Base-by-base conservation (phyloP, 1,140 invertebrate genomes). In the Trypoxylus dichotomus region DNA sequence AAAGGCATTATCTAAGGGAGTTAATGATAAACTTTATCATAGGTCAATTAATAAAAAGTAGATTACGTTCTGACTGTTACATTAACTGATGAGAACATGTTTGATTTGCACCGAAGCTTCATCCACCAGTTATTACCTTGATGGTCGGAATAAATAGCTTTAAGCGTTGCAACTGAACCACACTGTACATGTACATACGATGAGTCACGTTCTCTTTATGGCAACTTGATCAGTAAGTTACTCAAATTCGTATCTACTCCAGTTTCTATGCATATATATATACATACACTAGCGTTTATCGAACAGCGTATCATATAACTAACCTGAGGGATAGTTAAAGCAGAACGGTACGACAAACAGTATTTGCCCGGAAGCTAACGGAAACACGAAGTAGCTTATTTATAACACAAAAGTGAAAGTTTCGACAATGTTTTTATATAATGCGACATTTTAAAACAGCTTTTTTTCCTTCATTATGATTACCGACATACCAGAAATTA, bases 361-460 rank as follows among this genome's bases (percentile, higher is more conserved):
- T 54, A 54, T 54, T 6, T 54, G 47, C 47, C n/a, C 19, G 19
- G 15, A 3, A 54, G 47, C 47, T 54, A 54, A 54, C 19, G 19
- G 47, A 54, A 54, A 54, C 47, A 54, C 7, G 60, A 27, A 68
- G 21, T 68, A 29, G 60, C 27, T 68, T 27, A 29, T 68, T 68
- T 68, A 68, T 29, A 11, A 19, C 19, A 54, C 19, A 68, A 29
- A 68, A 68, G 60, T 68, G 60, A 68, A 68, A 68, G 60, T 68
- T 68, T 68, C 60, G 24, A 29, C 60, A 68, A 68, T 68, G 21
- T 68, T 68, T 68, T 68, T 68, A 68, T 68, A 29, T 68, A 68
- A 29, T 68, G 24, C 21, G 27, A 29, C 60, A 68, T 25, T 24
- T 68, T 27, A 29, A 54, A 2, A 8, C 60, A 68, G 21, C 27